A percentile compares a stretch with the other conserved stretches of the same genome.
These are phyloP conservation scores for Drosophila obscura DNA, from an alignment of 1,140 invertebrate genomes.

Conservation along the genomic window DNA sequence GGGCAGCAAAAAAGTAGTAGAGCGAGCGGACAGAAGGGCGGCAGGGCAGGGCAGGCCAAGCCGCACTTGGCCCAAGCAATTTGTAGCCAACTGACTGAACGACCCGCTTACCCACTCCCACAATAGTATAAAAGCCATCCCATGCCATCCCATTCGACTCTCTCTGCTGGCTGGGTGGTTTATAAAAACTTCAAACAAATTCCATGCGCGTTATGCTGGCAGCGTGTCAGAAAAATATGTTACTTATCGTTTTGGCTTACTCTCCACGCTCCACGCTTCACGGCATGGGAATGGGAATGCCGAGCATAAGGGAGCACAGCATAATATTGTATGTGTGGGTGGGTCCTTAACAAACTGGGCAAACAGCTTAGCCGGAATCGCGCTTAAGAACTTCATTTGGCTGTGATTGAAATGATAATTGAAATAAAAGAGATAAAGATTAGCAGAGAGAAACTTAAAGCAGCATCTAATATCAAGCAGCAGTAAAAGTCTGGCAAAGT, in stretches of 20 bases:
- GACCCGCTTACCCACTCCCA: conserved; percentile 1
- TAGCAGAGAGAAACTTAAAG: no score
- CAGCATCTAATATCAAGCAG: no score
- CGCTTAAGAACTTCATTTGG: conserved; percentile 38
- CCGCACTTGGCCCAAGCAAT: conserved; percentile 42
- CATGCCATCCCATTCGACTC: conserved; percentile 23
- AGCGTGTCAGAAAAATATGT: conserved; percentile 77
- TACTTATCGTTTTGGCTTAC: conserved; percentile 64
- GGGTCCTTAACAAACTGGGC: conserved; percentile 41
- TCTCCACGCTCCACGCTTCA: no score
- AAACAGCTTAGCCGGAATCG: conserved; percentile 27
- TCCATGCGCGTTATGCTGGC: conserved; percentile 63
- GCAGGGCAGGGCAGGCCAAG: conserved; percentile 3
- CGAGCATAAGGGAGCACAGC: conserved; percentile 18
- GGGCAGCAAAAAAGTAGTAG: conserved; percentile 40
- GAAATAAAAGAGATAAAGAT: no score
- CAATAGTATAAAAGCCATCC: conserved; percentile 4
- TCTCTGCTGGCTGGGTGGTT: conserved; percentile 31
- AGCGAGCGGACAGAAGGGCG: conserved; percentile 4
- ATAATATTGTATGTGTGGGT: background rate
- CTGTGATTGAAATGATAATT: conserved; percentile 9
- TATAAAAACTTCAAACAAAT: conserved; percentile 80
- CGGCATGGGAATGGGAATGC: conserved; percentile 23
- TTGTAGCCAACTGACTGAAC: conserved; percentile 53
- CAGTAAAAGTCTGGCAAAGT: no score